These are phyloP conservation scores for Pseudotriccus pelzelni DNA, from an alignment of 2,797 vertebrate genomes.

Conservation along the genomic window DNA sequence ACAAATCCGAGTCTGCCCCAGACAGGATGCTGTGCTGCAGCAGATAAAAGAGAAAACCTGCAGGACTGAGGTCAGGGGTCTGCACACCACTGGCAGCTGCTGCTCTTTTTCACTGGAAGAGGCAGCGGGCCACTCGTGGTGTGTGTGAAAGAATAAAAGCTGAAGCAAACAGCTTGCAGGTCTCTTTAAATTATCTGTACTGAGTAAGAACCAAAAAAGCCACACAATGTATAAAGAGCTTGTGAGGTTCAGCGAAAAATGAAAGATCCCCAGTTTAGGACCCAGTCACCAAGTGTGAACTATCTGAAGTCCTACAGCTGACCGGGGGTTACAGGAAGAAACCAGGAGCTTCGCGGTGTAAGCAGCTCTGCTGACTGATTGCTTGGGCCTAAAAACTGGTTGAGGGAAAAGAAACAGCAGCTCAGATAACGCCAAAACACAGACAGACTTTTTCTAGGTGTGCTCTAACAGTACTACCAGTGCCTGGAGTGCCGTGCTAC, in stretches of 20 bases:
- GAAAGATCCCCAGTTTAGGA: background rate
- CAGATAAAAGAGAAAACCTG: background rate
- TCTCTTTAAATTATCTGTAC: background rate
- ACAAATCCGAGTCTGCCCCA: background rate
- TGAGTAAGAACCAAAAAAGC: background rate
- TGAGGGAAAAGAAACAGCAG: background rate
- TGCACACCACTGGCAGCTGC: background rate
- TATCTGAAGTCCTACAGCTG: background rate
- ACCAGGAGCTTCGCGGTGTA: background rate
- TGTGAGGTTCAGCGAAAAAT: background rate
- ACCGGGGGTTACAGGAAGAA: background rate
- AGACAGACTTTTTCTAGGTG: fast-evolving
- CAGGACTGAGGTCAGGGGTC: background rate
- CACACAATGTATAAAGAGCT: background rate
- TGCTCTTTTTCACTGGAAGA: background rate
- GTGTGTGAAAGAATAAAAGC: background rate
- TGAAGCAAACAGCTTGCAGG: background rate
- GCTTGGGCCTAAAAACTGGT: background rate
- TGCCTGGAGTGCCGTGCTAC: background rate
- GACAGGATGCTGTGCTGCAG: background rate
- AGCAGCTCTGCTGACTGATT: background rate
- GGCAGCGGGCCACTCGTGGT: background rate
- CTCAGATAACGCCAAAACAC: background rate
- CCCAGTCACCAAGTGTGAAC: background rate
- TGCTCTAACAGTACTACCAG: background rate